Evolutionary conservation across 2,888 invertebrate genomes (phyloP).

Genomic region (Nephrotoma appendiculata): DNA sequence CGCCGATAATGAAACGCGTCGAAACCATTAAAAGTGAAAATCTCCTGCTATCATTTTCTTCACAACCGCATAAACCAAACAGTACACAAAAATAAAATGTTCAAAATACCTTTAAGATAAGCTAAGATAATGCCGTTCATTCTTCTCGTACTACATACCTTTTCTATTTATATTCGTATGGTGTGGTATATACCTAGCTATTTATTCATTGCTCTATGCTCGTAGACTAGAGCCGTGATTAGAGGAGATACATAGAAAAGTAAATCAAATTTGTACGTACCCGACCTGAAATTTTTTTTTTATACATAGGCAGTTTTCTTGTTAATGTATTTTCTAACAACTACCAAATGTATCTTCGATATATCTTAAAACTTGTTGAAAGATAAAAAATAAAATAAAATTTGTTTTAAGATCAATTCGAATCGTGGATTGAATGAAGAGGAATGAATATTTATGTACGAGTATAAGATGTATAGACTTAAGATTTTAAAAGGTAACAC

Average conservation of each 20-base stretch:
- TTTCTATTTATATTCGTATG: background rate
- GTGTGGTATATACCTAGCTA: background rate
- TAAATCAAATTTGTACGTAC: background rate
- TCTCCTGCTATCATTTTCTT: background rate
- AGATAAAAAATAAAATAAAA: background rate
- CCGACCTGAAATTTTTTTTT: background rate
- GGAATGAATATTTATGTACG: background rate
- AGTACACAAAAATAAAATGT: background rate
- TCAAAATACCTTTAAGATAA: background rate
- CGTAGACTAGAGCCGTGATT: background rate
- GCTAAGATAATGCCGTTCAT: background rate
- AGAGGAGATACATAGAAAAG: background rate
- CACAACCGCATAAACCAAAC: background rate
- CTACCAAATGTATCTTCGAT: background rate
- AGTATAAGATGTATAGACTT: background rate
- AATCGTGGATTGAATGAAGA: background rate
- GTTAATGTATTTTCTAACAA: background rate
- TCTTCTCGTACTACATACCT: background rate
- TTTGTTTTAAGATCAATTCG: background rate
- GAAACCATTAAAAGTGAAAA: background rate
- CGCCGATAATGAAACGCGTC: no score
- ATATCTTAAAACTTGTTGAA: background rate
- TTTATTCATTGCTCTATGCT: no score
- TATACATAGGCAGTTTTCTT: background rate
- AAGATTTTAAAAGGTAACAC: background rate